These are phyloP conservation scores for Nyleta sp. DNA, from an alignment of 2,888 invertebrate species.

Conservation along the genomic window DNA sequence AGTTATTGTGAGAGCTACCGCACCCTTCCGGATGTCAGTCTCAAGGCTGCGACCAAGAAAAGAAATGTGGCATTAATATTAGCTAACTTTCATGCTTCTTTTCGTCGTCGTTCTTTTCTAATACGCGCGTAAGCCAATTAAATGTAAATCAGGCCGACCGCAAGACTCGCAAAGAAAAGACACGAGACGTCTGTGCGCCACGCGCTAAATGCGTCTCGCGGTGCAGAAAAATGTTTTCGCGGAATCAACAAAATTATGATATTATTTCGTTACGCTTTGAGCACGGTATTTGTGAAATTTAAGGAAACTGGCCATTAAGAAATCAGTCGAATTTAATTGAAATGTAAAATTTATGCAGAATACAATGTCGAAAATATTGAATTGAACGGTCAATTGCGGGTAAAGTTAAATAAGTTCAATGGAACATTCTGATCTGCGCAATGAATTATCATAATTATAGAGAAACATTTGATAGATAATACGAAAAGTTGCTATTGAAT, in stretches of 20 bases:
- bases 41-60: conserved; percentile 71
- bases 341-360: too few relatives aligned
- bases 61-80: conserved; percentile 49
- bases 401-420: too few relatives aligned
- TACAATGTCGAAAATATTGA: too few relatives aligned
- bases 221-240: conserved; percentile 58
- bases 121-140: conserved; percentile 61
- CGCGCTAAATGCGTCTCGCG: conserved; percentile 54
- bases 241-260: conserved; percentile 44
- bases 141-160: conserved; percentile 62
- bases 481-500: too few relatives aligned
- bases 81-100: conserved; percentile 57
- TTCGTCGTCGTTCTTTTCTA: conserved; percentile 41
- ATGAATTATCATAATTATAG: too few relatives aligned
- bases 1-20: conserved; percentile 75
- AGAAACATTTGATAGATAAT: too few relatives aligned
- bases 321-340: too few relatives aligned
- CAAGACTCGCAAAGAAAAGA: conserved; percentile 53
- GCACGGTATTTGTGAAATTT: conserved; percentile 7
- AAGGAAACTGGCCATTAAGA: too few relatives aligned
- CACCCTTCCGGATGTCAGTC: conserved; percentile 78
- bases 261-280: conserved; percentile 33
- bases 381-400: too few relatives aligned
- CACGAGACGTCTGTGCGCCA: conserved; percentile 46
- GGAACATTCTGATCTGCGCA: too few relatives aligned